Base-by-base conservation (phyloP, 1,140 invertebrate genomes). In the Drosophila nigrodunni region DNA sequence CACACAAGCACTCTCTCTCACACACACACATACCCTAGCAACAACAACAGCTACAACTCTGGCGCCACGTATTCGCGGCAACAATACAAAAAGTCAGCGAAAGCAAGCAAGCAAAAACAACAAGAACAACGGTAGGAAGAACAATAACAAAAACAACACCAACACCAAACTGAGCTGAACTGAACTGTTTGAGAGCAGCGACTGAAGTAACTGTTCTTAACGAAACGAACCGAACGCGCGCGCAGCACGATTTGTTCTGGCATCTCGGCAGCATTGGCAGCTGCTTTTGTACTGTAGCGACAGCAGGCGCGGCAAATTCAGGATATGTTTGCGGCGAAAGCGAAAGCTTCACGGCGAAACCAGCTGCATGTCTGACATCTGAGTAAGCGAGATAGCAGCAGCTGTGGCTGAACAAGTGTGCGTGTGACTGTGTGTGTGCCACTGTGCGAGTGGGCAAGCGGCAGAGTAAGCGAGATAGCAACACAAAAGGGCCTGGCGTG, bases 221-320 rank as follows among this genome's bases (percentile, higher is more conserved):
- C 11, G 44, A 67, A 78, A 78, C 75, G 82, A 87, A 90, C 83
- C 88, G 88, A 80, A 90, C 88, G 78, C 82, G 88, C 88, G 74
- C 80, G 75, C 88, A 71, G 88, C 80, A 81, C 88, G 83, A 88
- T 79, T 83, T 83, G 78, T 88, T 90, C 88, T 90, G 88, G 58
- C 47, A 49, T 64, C 57, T 61, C 44, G 43, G 54, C 71, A 65
- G 74, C 68, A 54, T 52, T 74, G 59, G 60, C 61, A 57, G 70
- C 66, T 78, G 77, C 74, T 89, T 89, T 81, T 88, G 39, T 78
- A 83, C 25, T 30, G 25, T 54, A 43, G 39, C 60, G 34, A 11
- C 46, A 43, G 35, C 44, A 7, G 18, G 25, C 25, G 6, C 71
- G 37, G 50, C 66, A 47, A 7, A 8, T 30, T 5, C 11, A 66